Conservation (phyloP, 2,888 invertebrate species). For the Tipula unca region DNA sequence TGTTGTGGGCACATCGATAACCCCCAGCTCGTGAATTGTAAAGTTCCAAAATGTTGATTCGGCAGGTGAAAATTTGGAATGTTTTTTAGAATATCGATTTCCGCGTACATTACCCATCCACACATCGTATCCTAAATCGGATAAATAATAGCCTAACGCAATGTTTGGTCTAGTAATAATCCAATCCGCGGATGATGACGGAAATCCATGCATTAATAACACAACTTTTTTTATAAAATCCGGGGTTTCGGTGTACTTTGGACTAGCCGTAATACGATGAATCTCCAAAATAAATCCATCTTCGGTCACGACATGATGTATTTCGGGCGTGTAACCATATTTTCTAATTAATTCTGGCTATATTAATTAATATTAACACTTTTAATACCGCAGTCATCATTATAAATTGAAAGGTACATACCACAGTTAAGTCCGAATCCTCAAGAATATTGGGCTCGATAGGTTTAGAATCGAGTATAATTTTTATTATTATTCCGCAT, state of each 20-base stretch:
- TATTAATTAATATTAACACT: background rate
- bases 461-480: background rate
- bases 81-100: conserved; percentile 31
- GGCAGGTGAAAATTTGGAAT: conserved; percentile 45
- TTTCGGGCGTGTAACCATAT: background rate
- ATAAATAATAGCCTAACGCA: background rate
- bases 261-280: background rate
- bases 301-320: background rate
- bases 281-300: background rate
- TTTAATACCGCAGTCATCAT: no score
- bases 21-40: conserved; percentile 62
- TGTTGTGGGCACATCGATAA: conserved; percentile 57
- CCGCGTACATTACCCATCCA: background rate
- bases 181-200: background rate
- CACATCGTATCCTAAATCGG: background rate
- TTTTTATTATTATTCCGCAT: background rate
- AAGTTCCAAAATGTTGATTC: conserved; percentile 47
- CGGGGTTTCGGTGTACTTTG: background rate
- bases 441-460: background rate
- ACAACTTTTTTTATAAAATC: background rate
- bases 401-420: background rate
- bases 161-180: background rate
- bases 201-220: background rate
- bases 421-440: background rate
- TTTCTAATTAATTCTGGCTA: background rate